These are phyloP conservation scores for Nebria brevicollis DNA, from an alignment of 2,888 invertebrate species.

Conservation along the genomic window DNA sequence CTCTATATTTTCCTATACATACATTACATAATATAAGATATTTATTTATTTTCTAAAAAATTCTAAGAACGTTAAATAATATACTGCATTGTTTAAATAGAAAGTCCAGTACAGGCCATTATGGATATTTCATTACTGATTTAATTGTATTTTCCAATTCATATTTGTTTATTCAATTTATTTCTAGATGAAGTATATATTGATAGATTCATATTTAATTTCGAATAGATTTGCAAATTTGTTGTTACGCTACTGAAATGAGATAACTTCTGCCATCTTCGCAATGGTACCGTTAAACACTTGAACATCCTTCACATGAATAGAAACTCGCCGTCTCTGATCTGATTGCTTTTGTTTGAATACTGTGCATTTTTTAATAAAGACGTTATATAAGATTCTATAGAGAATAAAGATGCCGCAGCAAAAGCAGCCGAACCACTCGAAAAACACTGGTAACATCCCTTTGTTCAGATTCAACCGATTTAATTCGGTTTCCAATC, in stretches of 20 bases:
- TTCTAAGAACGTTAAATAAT: too few relatives aligned
- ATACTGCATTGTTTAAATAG: too few relatives aligned
- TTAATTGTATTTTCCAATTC: too few relatives aligned
- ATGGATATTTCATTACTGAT: too few relatives aligned
- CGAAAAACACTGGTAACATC: not conserved
- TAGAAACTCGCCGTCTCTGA: slow-evolving; percentile 11
- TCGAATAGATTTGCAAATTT: not conserved
- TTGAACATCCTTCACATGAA: not conserved
- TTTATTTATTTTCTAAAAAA: too few relatives aligned
- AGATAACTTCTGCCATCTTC: not conserved
- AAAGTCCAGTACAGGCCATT: too few relatives aligned
- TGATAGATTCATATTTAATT: too few relatives aligned
- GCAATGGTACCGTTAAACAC: not conserved
- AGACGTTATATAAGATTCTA: slow-evolving; percentile 14
- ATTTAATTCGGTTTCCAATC: slow-evolving; percentile 6
- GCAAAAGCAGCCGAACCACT: not conserved
- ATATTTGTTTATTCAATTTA: too few relatives aligned
- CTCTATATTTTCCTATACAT: too few relatives aligned
- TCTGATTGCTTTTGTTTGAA: slow-evolving; percentile 45
- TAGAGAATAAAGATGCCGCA: not conserved
- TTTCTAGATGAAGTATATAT: too few relatives aligned
- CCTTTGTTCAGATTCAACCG: slow-evolving; percentile 3
- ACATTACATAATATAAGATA: too few relatives aligned
- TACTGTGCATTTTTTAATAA: slow-evolving; percentile 44
- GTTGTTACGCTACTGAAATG: not conserved